A percentile compares a stretch with the other conserved stretches of the same genome.
These are phyloP conservation scores for Maconellicoccus hirsutus DNA, from an alignment of 1,140 invertebrate genomes.

Conservation along the genomic window DNA sequence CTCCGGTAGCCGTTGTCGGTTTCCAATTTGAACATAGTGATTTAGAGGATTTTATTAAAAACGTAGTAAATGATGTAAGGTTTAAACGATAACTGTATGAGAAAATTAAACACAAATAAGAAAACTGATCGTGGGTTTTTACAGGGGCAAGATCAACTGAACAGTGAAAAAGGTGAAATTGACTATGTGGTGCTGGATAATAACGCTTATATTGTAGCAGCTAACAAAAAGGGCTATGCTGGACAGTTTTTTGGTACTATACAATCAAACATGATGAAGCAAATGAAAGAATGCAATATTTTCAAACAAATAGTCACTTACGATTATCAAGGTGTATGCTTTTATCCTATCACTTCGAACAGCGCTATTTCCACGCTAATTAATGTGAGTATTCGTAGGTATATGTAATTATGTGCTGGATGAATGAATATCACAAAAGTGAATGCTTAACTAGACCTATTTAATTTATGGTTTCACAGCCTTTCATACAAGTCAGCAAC, in stretches of 20 bases:
- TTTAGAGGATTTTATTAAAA: constrained; percentile 60
- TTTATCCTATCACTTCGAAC: constrained; percentile 40
- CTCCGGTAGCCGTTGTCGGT: constrained; percentile 80
- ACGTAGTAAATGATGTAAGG: constrained; percentile 40
- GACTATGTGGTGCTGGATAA: constrained; percentile 82
- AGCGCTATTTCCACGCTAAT: constrained; percentile 42
- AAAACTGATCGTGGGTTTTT: too few species aligned
- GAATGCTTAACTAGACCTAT: too few species aligned
- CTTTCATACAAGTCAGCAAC: constrained; percentile 31
- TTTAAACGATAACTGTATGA: too few species aligned
- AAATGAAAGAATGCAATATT: constrained; percentile 46
- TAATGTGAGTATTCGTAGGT: constrained; percentile 49
- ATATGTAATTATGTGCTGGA: too few species aligned
- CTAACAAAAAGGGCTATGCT: constrained; percentile 54
- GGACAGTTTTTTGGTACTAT: constrained; percentile 79
- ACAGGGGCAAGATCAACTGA: too few species aligned
- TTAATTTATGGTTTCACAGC: too few species aligned
- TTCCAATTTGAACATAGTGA: constrained; percentile 75
- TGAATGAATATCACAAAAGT: too few species aligned
- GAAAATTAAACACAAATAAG: too few species aligned
- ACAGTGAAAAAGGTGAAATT: too few species aligned
- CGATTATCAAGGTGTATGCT: constrained; percentile 85
- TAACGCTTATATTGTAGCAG: constrained; percentile 74
- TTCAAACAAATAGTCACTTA: constrained; percentile 63
- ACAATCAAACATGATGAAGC: constrained; percentile 55